Evolutionary conservation across 2,797 vertebrate genomes (phyloP).

Genomic region (Poecilia velifera): DNA sequence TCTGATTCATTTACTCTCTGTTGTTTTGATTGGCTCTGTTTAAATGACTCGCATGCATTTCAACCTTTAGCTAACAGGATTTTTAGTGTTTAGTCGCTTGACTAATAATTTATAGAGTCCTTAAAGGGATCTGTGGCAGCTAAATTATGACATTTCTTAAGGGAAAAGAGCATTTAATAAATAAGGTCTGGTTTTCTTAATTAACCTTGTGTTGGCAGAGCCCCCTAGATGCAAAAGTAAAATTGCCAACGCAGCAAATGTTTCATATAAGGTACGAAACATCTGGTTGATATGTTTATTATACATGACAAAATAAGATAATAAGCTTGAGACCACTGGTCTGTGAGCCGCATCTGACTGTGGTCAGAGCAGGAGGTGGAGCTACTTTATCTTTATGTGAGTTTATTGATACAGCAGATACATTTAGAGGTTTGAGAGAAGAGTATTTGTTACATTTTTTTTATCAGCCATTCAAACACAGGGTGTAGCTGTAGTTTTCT

Average conservation of each 20-base stretch:
- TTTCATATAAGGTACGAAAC: background rate
- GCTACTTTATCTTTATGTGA: background rate
- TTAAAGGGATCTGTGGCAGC: slow-evolving; percentile 30
- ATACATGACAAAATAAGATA: background rate
- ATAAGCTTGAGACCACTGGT: background rate
- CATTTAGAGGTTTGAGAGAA: background rate
- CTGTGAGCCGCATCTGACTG: background rate
- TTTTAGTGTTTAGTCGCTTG: slow-evolving; percentile 53
- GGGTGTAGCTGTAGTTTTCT: background rate
- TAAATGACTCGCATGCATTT: slow-evolving; percentile 32
- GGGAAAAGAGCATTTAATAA: slow-evolving; percentile 26
- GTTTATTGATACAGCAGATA: background rate
- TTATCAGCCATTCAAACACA: background rate
- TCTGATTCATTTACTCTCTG: background rate
- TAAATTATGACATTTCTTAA: slow-evolving; percentile 37
- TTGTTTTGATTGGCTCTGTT: background rate
- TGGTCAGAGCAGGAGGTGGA: background rate
- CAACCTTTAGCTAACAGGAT: slow-evolving; percentile 37
- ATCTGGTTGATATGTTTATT: background rate
- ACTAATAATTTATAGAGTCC: slow-evolving; percentile 39
- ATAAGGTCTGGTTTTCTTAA: slow-evolving; percentile 19
- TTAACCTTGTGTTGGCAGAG: background rate
- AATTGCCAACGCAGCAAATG: background rate
- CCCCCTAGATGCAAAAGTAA: background rate
- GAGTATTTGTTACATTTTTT: background rate